Base-by-base conservation (phyloP, 1,140 invertebrate species). In the Popillia japonica region DNA sequence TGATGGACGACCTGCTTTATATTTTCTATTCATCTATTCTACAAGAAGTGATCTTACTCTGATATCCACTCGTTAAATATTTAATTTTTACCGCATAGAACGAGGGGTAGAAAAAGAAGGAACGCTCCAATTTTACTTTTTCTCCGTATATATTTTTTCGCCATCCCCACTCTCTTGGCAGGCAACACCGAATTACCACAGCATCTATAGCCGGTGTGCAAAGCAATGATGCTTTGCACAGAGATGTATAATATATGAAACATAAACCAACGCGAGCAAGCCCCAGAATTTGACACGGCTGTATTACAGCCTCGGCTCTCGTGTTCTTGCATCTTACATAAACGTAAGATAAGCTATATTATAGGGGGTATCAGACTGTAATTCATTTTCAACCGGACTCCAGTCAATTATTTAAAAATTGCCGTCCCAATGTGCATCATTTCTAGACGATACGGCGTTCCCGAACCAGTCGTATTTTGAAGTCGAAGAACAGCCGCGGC, bases 351-450 rank as follows among this genome's bases (percentile, higher is more conserved):
- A 80, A 74, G 72, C 73, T 83, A 84, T 77, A 81, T 84, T 86
- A 85, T 83, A 78, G 81, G 81, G 82, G 80, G 82, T 80, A 79
- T 78, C 79, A 78, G 77, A 78, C 82, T 82, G 86, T 87, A 87
- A 87, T 87, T 87, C 87, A 87, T 87, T 87, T 87, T 86, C 85
- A 81, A 87, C 86, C 86, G 87, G 87, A 87, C 87, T 83, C 84
- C 83, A 84, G 87, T 87, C 87, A 87, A 87, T 87, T 87, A 87
- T 87, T 87, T 87, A 87, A 87, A 87, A 87, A 87, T 86, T 87
- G 86, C 84, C 84, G 84, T 86, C 85, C 86, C 86, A 82, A 72
- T 80, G 84, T 84, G 86, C 84, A 87, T 87, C 86, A 83, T 87
- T 86, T 85, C 84, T 83, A 81, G 81, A 77, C 79, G 80, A 78